phyloP scores from a whole-genome alignment of 2,888 invertebrate genomes.

The Cephus rjabovi region DNA sequence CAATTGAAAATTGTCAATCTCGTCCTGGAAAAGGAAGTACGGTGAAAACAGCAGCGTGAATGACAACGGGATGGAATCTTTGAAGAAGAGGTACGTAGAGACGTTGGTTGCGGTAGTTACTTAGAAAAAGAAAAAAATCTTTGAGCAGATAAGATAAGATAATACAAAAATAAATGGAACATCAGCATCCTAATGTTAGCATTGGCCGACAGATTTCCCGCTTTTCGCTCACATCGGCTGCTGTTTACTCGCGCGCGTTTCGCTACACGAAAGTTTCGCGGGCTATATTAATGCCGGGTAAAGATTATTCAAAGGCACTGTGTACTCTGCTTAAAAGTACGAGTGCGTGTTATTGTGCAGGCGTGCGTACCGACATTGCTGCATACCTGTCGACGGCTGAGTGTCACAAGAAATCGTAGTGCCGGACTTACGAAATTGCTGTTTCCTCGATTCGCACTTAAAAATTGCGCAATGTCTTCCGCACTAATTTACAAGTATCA shows the following conservation, averaged over 20 bases:
- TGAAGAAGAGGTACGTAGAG: background rate
- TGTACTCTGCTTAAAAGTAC: background rate
- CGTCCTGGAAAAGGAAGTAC: background rate
- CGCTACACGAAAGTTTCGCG: background rate
- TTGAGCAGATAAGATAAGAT: background rate
- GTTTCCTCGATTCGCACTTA: background rate
- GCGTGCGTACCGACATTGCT: background rate
- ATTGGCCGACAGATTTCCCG: background rate
- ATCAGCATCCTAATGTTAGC: background rate
- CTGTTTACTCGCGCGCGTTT: background rate
- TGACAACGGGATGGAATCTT: background rate
- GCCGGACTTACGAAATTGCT: background rate
- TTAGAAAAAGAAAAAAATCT: background rate
- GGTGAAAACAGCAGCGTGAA: background rate
- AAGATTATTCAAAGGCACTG: background rate
- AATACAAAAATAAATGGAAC: background rate
- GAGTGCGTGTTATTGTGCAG: background rate
- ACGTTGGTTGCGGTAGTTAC: background rate
- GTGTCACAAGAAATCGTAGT: too few species aligned
- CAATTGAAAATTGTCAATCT: background rate
- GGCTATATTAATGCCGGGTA: background rate
- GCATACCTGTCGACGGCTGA: background rate
- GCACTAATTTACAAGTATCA: background rate
- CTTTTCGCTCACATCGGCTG: background rate
- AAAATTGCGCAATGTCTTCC: background rate